A percentile compares a stretch with the other conserved stretches of the same genome.
phyloP scores from a whole-genome alignment of 2,797 vertebrate genomes.

The Tapera naevia region DNA sequence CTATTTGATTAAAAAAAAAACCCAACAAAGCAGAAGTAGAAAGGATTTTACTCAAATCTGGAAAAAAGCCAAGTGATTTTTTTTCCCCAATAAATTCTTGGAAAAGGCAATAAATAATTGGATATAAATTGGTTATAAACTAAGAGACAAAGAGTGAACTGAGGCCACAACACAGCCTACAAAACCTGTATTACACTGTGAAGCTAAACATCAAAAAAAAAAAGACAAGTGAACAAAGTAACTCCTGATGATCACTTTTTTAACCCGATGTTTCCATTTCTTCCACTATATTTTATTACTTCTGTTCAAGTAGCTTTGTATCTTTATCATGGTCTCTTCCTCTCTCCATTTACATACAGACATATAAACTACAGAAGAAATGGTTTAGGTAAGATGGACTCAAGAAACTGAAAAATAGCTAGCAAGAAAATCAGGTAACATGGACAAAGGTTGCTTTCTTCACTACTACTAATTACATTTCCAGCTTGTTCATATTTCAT shows the following conservation, averaged over 20 bases:
- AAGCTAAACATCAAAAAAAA: neutral
- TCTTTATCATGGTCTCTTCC: neutral
- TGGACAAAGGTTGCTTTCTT: neutral
- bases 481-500: neutral
- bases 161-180: neutral
- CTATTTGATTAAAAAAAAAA: neutral
- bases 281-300: neutral
- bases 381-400: neutral
- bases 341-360: neutral
- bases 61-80: neutral
- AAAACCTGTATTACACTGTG: neutral
- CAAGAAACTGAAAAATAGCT: neutral
- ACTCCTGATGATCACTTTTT: neutral
- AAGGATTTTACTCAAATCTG: neutral
- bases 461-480: neutral
- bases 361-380: neutral
- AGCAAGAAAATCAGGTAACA: neutral
- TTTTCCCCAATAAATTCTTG: neutral
- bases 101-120: neutral
- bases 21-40: neutral
- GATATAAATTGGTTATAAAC: neutral
- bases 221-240: neutral
- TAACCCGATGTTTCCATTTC: neutral
- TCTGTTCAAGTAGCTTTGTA: neutral
- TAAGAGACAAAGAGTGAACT: neutral